A percentile compares a stretch with the other conserved stretches of the same genome.
phyloP scores from a whole-genome alignment of 2,888 invertebrate species.

The Drosophila sordidula region DNA sequence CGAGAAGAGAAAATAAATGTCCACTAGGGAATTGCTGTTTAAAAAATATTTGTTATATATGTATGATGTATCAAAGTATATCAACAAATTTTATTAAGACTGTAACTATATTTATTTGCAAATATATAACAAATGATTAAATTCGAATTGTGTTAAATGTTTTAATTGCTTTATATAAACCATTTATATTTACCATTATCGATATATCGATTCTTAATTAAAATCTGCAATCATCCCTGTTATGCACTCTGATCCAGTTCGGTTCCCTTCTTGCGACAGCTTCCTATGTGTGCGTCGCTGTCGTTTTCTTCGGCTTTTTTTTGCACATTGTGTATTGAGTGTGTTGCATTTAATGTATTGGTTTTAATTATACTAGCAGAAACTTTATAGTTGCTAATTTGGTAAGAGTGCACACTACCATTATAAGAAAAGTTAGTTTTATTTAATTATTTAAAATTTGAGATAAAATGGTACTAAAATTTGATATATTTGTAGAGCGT shows the following conservation, averaged over 20 bases:
- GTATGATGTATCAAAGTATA: too few species aligned
- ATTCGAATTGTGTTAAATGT: too few species aligned
- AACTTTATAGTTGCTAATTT: not conserved
- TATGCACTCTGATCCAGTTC: conserved; percentile 18
- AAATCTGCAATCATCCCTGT: conserved; percentile 2
- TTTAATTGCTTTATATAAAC: too few species aligned
- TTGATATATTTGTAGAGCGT: conserved; percentile 52
- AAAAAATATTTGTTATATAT: too few species aligned
- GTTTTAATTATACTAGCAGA: conserved; percentile 14
- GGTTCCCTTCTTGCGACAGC: conserved; percentile 16
- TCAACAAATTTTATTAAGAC: too few species aligned
- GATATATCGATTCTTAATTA: conserved; percentile 4
- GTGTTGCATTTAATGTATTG: conserved; percentile 15
- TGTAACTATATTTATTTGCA: too few species aligned
- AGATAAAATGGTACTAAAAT: conserved; percentile 22
- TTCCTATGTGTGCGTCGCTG: conserved; percentile 50
- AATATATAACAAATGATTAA: too few species aligned
- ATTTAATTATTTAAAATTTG: conserved; percentile 4
- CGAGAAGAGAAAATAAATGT: too few species aligned
- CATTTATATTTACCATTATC: not conserved
- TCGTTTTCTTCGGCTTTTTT: conserved; percentile 59
- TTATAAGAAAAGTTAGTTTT: not conserved
- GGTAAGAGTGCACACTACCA: conserved; percentile 24
- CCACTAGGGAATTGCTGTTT: too few species aligned
- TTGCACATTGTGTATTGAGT: conserved; percentile 47